Conservation (phyloP, 37 sponge, comb jelly and placozoan genomes). For the Agelas oroides region DNA sequence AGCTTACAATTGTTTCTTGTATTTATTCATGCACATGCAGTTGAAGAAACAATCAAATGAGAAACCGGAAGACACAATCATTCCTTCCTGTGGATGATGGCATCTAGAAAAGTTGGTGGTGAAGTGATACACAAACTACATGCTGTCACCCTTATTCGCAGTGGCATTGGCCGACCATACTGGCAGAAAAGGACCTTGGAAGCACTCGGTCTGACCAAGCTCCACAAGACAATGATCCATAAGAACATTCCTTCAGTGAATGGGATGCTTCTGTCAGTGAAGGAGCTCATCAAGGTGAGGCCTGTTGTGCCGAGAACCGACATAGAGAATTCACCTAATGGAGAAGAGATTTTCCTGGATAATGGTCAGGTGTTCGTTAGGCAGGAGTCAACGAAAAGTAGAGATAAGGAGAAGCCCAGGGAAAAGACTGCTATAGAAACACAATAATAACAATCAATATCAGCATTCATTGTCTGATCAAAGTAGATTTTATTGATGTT, state of each 20-base stretch:
- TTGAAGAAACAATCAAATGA: too few relatives aligned
- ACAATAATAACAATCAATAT: too few relatives aligned
- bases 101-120: conserved; percentile 19
- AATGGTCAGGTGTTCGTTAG: conserved; percentile 64
- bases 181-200: conserved; percentile 83
- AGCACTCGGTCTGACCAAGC: conserved; percentile 71
- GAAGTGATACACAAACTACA: conserved; percentile 54
- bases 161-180: conserved; percentile 83
- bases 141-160: conserved; percentile 82
- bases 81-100: neutral
- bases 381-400: neutral
- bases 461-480: too few relatives aligned
- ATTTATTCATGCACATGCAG: too few relatives aligned
- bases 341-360: conserved; percentile 39
- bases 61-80: too few relatives aligned
- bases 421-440: too few relatives aligned
- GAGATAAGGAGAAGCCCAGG: too few relatives aligned
- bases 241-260: conserved; percentile 87
- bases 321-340: conserved; percentile 67
- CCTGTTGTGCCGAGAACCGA: conserved; percentile 74
- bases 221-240: conserved; percentile 78
- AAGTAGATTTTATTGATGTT: too few relatives aligned
- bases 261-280: conserved; percentile 67
- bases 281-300: conserved; percentile 70
- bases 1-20: too few relatives aligned